These are phyloP conservation scores for Dichetophora obliterata DNA, from an alignment of 2,888 invertebrate species.

Conservation along the genomic window DNA sequence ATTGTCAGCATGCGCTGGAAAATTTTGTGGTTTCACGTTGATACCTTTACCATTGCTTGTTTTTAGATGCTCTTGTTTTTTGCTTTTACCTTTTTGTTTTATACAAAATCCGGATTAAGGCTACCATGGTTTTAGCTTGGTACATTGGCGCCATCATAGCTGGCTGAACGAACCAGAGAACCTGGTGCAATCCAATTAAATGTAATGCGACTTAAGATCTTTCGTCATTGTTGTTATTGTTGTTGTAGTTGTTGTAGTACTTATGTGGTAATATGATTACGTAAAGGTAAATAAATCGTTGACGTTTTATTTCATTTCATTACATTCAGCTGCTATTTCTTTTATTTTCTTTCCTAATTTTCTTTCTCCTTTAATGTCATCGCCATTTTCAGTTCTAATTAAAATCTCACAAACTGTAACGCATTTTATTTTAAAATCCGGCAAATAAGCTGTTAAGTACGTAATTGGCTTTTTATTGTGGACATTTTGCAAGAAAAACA, in stretches of 20 bases:
- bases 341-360: neutral
- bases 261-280: slow-evolving; percentile 26
- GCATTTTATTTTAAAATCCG: slow-evolving; percentile 29
- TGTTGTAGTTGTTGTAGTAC: slow-evolving; percentile 6
- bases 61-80: neutral
- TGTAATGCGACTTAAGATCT: slow-evolving; percentile 48
- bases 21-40: slow-evolving; percentile 21
- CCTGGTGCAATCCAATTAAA: slow-evolving; percentile 52
- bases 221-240: neutral
- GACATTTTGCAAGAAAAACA: neutral
- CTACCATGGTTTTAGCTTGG: slow-evolving; percentile 11
- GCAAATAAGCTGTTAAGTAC: slow-evolving; percentile 15
- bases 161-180: neutral
- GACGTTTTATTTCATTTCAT: slow-evolving; percentile 3
- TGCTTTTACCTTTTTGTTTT: slow-evolving; percentile 2
- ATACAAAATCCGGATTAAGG: slow-evolving; percentile 59
- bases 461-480: slow-evolving; percentile 29
- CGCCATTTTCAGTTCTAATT: slow-evolving; percentile 7
- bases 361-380: neutral
- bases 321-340: neutral
- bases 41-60: neutral
- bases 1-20: neutral
- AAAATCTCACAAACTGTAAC: slow-evolving; percentile 23
- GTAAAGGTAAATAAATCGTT: slow-evolving; percentile 33
- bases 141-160: neutral